Evolutionary conservation across 2,888 invertebrate species (phyloP).

Genomic region (Spodoptera picta): DNA sequence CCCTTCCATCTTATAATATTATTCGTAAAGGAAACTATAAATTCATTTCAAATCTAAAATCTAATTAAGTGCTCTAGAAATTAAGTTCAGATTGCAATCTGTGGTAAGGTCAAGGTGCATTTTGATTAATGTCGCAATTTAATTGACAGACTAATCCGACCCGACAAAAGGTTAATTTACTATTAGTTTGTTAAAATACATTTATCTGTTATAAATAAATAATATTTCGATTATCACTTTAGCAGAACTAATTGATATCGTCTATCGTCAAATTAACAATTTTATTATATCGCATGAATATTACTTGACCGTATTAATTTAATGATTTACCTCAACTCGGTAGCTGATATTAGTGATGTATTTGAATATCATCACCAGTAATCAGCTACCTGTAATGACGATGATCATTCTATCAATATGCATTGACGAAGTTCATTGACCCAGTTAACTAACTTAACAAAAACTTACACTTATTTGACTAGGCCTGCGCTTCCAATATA

Average conservation of each 20-base stretch:
- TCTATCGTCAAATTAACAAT: background rate
- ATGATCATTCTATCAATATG: constrained; percentile 53
- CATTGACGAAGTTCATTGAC: constrained; percentile 62
- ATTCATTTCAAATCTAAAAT: constrained; percentile 28
- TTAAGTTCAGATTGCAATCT: constrained; percentile 25
- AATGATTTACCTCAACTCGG: constrained; percentile 40
- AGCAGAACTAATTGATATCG: constrained; percentile 8
- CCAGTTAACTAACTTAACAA: constrained; percentile 42
- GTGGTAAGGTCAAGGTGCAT: constrained; percentile 41
- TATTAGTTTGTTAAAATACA: constrained; percentile 8
- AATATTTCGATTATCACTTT: background rate
- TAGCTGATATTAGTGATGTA: constrained; percentile 52
- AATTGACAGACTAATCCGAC: constrained; percentile 21
- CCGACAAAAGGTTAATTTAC: constrained; percentile 40
- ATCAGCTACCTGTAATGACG: constrained; percentile 61
- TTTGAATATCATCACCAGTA: constrained; percentile 70
- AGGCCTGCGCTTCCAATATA: constrained; percentile 44
- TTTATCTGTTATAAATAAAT: constrained; percentile 2
- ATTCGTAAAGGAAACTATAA: constrained; percentile 17
- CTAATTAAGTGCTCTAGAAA: constrained; percentile 34
- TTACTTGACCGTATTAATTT: constrained; percentile 42
- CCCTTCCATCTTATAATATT: background rate
- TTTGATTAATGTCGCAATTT: constrained; percentile 33
- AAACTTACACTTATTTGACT: constrained; percentile 45
- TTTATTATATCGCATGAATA: constrained; percentile 17